These are phyloP conservation scores for Pterocles orientalis DNA, from an alignment of 2,113 vertebrate species.

Conservation along the genomic window DNA sequence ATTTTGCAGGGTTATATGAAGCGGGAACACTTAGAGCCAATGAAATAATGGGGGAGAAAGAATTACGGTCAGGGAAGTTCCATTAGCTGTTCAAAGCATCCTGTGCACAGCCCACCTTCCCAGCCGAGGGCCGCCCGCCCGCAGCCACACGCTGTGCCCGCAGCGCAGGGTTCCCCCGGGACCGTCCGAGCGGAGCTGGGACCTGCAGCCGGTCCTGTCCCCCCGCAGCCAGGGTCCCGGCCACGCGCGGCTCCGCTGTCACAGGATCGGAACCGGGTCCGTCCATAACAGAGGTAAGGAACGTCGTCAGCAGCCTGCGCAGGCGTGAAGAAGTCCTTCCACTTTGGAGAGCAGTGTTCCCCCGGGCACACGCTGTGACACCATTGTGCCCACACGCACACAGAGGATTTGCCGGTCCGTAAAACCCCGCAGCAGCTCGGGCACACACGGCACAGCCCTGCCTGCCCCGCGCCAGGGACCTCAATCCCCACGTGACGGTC, in stretches of 20 bases:
- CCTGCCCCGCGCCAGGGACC: not conserved
- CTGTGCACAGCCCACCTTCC: not conserved
- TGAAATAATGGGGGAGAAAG: conserved; percentile 37
- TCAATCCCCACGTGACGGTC: not conserved
- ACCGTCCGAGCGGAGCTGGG: accelerated
- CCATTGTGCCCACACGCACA: not conserved
- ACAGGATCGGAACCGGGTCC: not conserved
- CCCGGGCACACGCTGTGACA: not conserved
- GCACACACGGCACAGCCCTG: not conserved
- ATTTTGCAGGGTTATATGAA: conserved; percentile 48
- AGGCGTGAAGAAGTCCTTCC: not conserved
- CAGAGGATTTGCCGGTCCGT: not conserved
- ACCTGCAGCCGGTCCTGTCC: not conserved
- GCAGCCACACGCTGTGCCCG: not conserved
- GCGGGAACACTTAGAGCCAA: conserved; percentile 35
- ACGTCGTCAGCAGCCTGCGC: not conserved
- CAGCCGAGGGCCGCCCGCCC: not conserved
- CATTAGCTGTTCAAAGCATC: not conserved
- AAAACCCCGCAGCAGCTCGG: not conserved
- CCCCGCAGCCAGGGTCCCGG: not conserved
- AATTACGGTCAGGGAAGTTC: not conserved
- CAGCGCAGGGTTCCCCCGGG: accelerated
- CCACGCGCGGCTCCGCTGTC: not conserved
- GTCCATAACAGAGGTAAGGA: not conserved
- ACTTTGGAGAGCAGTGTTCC: not conserved